These are phyloP conservation scores for Pseudomyrmex concolor DNA, from an alignment of 1,140 invertebrate genomes.

Conservation along the genomic window DNA sequence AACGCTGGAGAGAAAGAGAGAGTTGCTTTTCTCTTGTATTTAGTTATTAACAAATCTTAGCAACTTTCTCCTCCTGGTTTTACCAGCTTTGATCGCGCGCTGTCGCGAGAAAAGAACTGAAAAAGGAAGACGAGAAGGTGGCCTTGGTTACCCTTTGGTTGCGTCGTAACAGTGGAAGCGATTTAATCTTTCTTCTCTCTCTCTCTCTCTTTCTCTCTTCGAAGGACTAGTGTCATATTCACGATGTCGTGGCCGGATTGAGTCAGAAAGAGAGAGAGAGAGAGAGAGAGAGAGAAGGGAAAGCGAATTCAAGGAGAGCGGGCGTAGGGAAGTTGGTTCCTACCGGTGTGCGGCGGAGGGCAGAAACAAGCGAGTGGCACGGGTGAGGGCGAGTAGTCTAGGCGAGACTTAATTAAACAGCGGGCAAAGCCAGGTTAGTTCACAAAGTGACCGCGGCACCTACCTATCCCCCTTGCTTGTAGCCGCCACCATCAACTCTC, in stretches of 20 bases:
- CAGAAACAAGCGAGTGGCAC: slow-evolving; percentile 21
- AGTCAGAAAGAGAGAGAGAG: slow-evolving; percentile 44
- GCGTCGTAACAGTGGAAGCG: slow-evolving; percentile 70
- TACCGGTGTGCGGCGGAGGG: slow-evolving; percentile 49
- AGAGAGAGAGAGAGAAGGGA: slow-evolving; percentile 32
- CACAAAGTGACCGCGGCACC: slow-evolving; percentile 85
- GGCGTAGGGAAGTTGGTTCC: slow-evolving; percentile 30
- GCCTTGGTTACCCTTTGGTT: slow-evolving; percentile 70
- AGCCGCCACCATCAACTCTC: slow-evolving; percentile 68
- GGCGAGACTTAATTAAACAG: slow-evolving; percentile 85
- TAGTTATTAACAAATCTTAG: slow-evolving; percentile 47
- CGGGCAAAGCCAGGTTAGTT: slow-evolving; percentile 83
- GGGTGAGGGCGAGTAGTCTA: slow-evolving; percentile 77
- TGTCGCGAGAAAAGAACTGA: slow-evolving; percentile 47
- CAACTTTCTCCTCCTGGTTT: slow-evolving; percentile 41
- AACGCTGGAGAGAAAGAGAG: slow-evolving; percentile 22
- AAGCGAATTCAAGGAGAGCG: slow-evolving; percentile 59
- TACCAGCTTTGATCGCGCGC: slow-evolving; percentile 50
- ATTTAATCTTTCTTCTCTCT: slow-evolving; percentile 69
- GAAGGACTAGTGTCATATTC: slow-evolving; percentile 69
- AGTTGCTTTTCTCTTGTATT: slow-evolving; percentile 58
- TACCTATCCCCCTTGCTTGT: slow-evolving; percentile 61
- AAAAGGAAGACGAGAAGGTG: slow-evolving; percentile 59
- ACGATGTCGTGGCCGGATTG: slow-evolving; percentile 54
- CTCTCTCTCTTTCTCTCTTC: slow-evolving; percentile 15